These are phyloP conservation scores for Copidosoma floridanum DNA, from an alignment of 1,140 invertebrate species.

Conservation along the genomic window DNA sequence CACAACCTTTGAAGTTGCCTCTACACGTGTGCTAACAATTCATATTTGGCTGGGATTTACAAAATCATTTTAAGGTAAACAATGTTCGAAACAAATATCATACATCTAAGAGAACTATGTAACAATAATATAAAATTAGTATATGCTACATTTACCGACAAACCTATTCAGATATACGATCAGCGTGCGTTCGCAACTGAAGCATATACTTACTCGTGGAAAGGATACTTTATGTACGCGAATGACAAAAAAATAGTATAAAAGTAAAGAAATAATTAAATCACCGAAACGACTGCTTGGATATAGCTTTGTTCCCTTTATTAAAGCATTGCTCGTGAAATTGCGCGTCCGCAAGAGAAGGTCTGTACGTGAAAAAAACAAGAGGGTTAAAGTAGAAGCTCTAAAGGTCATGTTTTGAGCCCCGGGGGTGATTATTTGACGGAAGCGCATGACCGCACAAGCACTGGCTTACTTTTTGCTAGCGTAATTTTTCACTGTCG, in stretches of 20 bases:
- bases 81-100: not conserved
- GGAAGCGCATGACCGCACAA: too few relatives aligned
- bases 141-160: conserved; percentile 1
- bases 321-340: not conserved
- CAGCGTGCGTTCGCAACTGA: conserved; percentile 7
- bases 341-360: not conserved
- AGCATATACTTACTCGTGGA: conserved; percentile 1
- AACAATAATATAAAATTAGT: too few relatives aligned
- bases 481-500: too few relatives aligned
- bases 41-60: not conserved
- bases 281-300: not conserved
- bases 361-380: not conserved
- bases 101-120: not conserved
- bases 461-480: too few relatives aligned
- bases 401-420: too few relatives aligned
- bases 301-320: not conserved
- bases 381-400: too few relatives aligned
- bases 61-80: not conserved
- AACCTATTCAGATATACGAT: not conserved
- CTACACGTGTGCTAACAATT: too few relatives aligned
- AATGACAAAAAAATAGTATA: not conserved
- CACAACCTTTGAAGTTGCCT: too few relatives aligned
- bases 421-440: too few relatives aligned
- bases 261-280: not conserved
- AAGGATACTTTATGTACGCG: not conserved